phyloP scores from a whole-genome alignment of 2,888 invertebrate species.

The Deroplatys truncata region DNA sequence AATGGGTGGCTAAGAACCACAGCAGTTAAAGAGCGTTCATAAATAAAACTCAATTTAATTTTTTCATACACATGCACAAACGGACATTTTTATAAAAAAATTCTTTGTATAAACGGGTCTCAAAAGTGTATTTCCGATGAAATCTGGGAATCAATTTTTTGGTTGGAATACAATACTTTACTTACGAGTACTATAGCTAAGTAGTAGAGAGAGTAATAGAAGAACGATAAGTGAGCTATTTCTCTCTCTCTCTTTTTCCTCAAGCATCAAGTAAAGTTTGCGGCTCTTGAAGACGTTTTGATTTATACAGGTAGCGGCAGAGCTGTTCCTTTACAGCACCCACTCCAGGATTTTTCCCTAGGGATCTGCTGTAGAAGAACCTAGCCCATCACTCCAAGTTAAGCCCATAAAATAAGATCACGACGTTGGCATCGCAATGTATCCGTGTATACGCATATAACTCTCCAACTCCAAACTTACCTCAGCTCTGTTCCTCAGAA shows the following conservation, averaged over 20 bases:
- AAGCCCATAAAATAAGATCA: neutral
- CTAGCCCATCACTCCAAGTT: neutral
- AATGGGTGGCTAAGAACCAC: too few species aligned
- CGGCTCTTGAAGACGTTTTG: neutral
- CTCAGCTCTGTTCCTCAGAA: neutral
- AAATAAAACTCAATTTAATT: too few species aligned
- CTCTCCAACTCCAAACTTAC: neutral
- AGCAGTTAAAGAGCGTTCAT: too few species aligned
- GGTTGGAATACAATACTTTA: too few species aligned
- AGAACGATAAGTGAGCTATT: too few species aligned
- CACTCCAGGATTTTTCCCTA: neutral
- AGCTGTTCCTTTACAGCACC: neutral
- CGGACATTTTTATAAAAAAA: too few species aligned
- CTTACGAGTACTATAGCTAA: too few species aligned
- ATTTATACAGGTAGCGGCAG: neutral
- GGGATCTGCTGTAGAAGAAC: neutral
- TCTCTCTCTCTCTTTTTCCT: neutral
- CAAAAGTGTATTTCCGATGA: too few species aligned
- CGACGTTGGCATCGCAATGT: neutral
- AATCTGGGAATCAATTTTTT: too few species aligned
- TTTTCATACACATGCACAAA: too few species aligned
- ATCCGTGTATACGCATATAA: neutral
- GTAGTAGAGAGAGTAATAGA: too few species aligned
- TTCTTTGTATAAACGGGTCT: too few species aligned
- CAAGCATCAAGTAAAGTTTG: neutral